Evolutionary conservation across 2,888 invertebrate species (phyloP).

Genomic region (Apodemia duryi): DNA sequence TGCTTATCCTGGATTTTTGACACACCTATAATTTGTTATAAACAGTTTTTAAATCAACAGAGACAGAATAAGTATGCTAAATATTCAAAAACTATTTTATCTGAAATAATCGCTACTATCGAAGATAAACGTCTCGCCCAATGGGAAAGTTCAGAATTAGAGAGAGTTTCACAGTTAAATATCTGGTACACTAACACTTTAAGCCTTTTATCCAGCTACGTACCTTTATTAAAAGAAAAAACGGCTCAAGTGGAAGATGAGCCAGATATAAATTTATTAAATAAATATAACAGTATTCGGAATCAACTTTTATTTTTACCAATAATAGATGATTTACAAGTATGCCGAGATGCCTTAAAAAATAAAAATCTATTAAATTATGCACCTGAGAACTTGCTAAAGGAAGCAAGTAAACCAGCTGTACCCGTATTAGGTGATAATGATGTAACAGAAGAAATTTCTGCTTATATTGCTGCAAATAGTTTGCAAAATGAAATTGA

Average conservation of each 20-base stretch:
- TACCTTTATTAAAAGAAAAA: slow-evolving; percentile 36
- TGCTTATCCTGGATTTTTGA: slow-evolving; percentile 76
- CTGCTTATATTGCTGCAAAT: slow-evolving; percentile 51
- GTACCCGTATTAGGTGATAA: slow-evolving; percentile 65
- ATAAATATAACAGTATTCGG: slow-evolving; percentile 36
- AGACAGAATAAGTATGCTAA: slow-evolving; percentile 46
- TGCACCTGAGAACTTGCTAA: slow-evolving; percentile 56
- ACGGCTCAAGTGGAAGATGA: slow-evolving; percentile 25
- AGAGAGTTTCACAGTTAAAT: slow-evolving; percentile 51
- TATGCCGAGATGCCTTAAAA: slow-evolving; percentile 41
- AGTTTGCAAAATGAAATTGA: slow-evolving; percentile 62
- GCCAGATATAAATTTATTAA: slow-evolving; percentile 28
- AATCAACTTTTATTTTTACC: slow-evolving; percentile 44
- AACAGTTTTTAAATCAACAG: slow-evolving; percentile 42
- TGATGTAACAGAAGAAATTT: slow-evolving; percentile 62
- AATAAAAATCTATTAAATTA: slow-evolving; percentile 42
- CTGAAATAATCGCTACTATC: slow-evolving; percentile 60
- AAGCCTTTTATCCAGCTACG: slow-evolving; percentile 40
- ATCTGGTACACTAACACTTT: slow-evolving; percentile 51
- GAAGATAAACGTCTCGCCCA: slow-evolving; percentile 51
- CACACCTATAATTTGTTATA: slow-evolving; percentile 61
- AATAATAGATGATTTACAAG: slow-evolving; percentile 46
- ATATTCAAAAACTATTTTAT: slow-evolving; percentile 52
- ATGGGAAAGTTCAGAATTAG: slow-evolving; percentile 59
- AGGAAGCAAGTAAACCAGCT: slow-evolving; percentile 40